These are phyloP conservation scores for Eilema depressum DNA, from an alignment of 2,888 invertebrate species.

Conservation along the genomic window DNA sequence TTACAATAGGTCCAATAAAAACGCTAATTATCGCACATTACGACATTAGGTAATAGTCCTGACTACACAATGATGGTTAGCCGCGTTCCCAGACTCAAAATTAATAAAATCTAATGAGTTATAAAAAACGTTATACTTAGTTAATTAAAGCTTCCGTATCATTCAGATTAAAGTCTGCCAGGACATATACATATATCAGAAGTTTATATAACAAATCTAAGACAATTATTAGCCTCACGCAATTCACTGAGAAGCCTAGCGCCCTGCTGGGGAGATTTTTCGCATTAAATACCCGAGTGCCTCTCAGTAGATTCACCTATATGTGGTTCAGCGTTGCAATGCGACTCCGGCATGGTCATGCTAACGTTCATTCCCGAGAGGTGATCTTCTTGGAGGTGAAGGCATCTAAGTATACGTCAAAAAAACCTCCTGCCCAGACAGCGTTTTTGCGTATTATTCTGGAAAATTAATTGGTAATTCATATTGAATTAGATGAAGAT, in stretches of 20 bases:
- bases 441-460: no score
- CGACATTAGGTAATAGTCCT: background rate
- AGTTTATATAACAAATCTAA: background rate
- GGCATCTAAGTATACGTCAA: no score
- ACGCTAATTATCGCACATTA: background rate
- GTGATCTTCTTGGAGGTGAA: no score
- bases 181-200: background rate
- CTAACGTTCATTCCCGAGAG: no score
- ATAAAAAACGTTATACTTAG: background rate
- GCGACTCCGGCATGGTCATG: no score
- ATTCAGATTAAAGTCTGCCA: background rate
- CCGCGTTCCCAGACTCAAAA: conserved; percentile 6
- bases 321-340: no score
- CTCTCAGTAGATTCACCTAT: background rate
- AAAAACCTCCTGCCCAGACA: no score
- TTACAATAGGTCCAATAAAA: conserved; percentile 2
- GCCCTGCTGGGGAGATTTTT: no score
- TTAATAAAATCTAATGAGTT: conserved; percentile 3
- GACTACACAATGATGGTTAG: background rate
- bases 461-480: no score
- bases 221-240: background rate
- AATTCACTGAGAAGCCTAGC: no score
- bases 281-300: background rate
- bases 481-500: no score
- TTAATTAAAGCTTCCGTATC: background rate